phyloP scores from a whole-genome alignment of 2,113 vertebrate species.

The Mormoops blainvillei region DNA sequence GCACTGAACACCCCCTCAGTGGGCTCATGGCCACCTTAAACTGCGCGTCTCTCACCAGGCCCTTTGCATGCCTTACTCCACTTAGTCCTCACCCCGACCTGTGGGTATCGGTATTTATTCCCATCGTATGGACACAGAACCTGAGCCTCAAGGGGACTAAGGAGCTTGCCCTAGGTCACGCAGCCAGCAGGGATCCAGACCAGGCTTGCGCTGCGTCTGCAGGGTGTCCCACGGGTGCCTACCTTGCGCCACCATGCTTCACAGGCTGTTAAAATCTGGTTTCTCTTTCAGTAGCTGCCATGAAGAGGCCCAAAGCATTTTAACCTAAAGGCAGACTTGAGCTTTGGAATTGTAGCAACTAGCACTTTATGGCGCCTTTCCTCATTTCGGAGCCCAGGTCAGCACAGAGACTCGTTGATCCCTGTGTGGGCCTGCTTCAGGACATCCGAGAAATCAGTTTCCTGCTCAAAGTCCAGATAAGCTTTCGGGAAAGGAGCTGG shows the following conservation, averaged over 20 bases:
- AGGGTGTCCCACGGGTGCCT: background rate
- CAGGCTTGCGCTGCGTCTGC: background rate
- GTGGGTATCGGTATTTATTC: accelerated
- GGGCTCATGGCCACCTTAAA: background rate
- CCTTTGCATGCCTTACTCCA: background rate
- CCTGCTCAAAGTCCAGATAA: background rate
- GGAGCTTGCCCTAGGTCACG: too few relatives aligned
- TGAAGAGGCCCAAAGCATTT: background rate
- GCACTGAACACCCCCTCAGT: background rate
- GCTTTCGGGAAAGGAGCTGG: slow-evolving; percentile 19
- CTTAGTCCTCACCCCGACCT: too few relatives aligned
- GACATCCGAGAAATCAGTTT: background rate
- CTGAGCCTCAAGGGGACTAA: background rate
- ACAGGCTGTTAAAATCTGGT: background rate
- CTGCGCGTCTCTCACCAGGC: background rate
- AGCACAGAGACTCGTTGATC: accelerated
- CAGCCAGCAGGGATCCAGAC: background rate
- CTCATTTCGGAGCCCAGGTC: background rate
- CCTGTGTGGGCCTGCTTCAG: background rate
- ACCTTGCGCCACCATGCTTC: too few relatives aligned
- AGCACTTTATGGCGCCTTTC: accelerated
- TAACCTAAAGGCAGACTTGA: accelerated
- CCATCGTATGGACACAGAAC: background rate
- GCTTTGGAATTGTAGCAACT: background rate
- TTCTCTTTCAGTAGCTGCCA: background rate